These are phyloP conservation scores for Sylvietta virens DNA, from an alignment of 2,113 vertebrate species.

Conservation along the genomic window DNA sequence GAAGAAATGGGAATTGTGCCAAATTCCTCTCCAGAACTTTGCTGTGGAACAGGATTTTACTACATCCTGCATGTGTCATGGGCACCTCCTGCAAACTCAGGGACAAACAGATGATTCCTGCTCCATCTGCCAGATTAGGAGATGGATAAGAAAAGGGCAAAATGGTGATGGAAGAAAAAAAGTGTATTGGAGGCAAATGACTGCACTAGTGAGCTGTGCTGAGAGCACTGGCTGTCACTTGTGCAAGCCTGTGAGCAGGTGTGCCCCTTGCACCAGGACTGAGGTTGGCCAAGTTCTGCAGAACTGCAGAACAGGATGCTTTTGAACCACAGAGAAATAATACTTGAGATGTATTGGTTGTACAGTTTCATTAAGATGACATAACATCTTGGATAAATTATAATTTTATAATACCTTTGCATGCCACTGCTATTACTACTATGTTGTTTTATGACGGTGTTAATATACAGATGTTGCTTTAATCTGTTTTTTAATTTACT, in stretches of 20 bases:
- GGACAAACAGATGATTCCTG: not conserved
- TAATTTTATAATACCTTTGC: conserved; percentile 74
- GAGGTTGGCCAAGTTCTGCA: not conserved
- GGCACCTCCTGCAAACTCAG: not conserved
- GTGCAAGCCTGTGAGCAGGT: fast-evolving
- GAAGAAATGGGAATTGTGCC: not conserved
- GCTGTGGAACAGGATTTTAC: not conserved
- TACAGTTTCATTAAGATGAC: conserved; percentile 66
- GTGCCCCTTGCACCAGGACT: not conserved
- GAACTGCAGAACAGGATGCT: not conserved
- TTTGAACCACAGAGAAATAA: conserved; percentile 24
- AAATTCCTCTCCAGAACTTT: not conserved
- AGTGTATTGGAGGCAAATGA: fast-evolving
- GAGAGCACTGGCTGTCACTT: fast-evolving
- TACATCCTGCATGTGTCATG: fast-evolving
- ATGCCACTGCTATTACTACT: conserved; percentile 64
- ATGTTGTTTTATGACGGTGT: conserved; percentile 67
- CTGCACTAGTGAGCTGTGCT: not conserved
- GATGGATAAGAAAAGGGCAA: not conserved
- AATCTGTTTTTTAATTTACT: conserved; percentile 78
- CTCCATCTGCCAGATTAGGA: not conserved
- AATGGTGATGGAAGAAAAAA: not conserved
- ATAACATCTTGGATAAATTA: conserved; percentile 65
- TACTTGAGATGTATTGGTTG: conserved; percentile 4
- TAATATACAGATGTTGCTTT: conserved; percentile 80